phyloP scores from a whole-genome alignment of 2,113 vertebrate species.

The Petromus typicus region DNA sequence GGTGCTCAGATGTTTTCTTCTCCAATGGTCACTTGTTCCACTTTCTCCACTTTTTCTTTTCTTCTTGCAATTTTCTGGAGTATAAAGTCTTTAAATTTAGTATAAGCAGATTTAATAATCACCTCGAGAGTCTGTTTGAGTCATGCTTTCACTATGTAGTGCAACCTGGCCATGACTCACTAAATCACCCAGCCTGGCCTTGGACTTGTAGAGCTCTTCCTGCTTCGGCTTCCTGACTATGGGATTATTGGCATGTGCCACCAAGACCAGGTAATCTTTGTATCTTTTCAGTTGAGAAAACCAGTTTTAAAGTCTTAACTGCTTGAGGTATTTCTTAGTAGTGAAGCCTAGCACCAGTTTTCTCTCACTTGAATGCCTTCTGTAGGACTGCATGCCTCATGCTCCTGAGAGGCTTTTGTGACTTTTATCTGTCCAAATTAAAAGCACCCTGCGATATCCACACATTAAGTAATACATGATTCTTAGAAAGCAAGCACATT shows the following conservation, averaged over 20 bases:
- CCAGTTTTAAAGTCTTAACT: not conserved
- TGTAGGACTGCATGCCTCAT: not conserved
- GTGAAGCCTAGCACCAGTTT: not conserved
- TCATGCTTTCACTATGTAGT: not conserved
- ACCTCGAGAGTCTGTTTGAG: not conserved
- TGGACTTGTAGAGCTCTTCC: not conserved
- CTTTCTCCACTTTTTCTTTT: not conserved
- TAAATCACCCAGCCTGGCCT: not conserved
- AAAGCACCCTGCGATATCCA: not conserved
- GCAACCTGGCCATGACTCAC: not conserved
- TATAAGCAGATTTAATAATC: not conserved
- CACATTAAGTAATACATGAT: not conserved
- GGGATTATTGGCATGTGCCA: not conserved
- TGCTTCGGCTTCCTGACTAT: not conserved
- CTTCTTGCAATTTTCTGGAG: not conserved
- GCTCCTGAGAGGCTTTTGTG: too few relatives aligned
- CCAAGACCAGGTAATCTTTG: not conserved
- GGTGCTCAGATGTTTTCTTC: not conserved
- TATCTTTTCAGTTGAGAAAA: not conserved
- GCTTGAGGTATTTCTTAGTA: not conserved
- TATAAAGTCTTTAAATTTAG: not conserved
- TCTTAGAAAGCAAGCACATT: not conserved
- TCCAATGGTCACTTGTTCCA: not conserved
- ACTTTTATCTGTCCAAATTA: constrained; percentile 43
- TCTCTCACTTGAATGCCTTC: not conserved